Conservation (phyloP, 2,888 invertebrate species). For the Uropetala carovei region DNA sequence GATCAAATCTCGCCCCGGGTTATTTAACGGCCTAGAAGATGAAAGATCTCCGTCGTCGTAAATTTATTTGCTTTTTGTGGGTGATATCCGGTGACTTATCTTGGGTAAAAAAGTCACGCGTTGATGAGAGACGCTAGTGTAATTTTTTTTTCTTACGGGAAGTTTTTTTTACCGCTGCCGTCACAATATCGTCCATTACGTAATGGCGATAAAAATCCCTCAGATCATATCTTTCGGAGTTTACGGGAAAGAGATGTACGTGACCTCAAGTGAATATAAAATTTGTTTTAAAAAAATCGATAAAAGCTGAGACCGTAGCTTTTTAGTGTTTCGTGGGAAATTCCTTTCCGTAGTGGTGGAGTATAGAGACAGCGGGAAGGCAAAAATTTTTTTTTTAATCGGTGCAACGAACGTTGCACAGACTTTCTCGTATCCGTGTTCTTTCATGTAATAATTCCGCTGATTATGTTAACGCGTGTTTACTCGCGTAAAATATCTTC, state of each 20-base stretch:
- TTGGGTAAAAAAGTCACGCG: conserved; percentile 7
- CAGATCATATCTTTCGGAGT: neutral
- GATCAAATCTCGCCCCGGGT: neutral
- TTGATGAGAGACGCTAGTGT: neutral
- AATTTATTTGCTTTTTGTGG: neutral
- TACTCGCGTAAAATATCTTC: no score
- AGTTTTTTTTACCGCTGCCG: neutral
- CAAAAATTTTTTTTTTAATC: no score
- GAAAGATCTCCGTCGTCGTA: neutral
- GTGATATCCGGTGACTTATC: neutral
- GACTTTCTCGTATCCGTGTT: no score
- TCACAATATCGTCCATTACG: neutral
- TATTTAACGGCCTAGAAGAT: neutral
- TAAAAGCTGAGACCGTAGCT: no score
- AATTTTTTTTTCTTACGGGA: neutral
- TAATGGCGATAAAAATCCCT: neutral
- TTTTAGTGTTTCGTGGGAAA: no score
- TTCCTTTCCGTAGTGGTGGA: no score
- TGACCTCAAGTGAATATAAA: neutral
- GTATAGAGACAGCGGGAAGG: no score
- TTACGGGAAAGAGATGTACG: neutral
- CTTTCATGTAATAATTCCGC: no score
- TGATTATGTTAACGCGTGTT: no score
- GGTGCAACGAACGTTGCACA: no score
- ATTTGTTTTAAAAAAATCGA: no score